Base-by-base conservation (phyloP, 2,797 vertebrate species). In the Oreochromis grahami region DNA sequence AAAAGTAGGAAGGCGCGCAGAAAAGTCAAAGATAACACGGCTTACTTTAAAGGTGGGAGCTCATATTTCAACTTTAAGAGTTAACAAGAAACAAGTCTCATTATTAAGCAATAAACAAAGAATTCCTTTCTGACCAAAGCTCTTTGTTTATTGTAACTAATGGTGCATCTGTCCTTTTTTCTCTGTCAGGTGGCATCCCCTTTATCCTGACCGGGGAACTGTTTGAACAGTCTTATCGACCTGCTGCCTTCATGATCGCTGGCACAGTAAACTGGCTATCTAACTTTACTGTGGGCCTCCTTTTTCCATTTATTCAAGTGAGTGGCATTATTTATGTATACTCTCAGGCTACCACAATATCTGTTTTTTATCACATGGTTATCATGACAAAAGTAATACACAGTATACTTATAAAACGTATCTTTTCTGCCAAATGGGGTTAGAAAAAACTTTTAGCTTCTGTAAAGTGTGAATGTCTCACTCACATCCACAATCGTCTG, bases 281-380 rank as follows among this genome's bases (percentile, higher is more conserved):
- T 86, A 99, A 98, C 95, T 99, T 98, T 0, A 63, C 94, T 0
- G 97, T 99, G 3, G 98, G 98, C 26, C 96, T 99, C 72, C 91
- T 99, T 72, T 99, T 99, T 87, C 98, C 98, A 0, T 98, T 98
- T 91, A 97, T 99, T 88, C 98, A 99, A 96, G 98, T 99, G 93
- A 90, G 94, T 91, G 48, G 32, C 15, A 13, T 15, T 45, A 21
- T 84, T 63, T 76, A 7, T 41, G 43, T 34, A 11, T 72, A 3
- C 60, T 48, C 68, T 48, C 43, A 50, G 43, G 43, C 43, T 50
- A 45, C 45, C 43, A 8, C 24, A 32, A n/a, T 74, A 32, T 50
- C 17, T n/a, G 43, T 6, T 74, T 74, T 50, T 74, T 32, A n/a
- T 48, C 29, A 32, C 70, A 74, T 0, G 6, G 6, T 48, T 48